These are phyloP conservation scores for Carettochelys insculpta DNA, from an alignment of 2,113 vertebrate genomes.

Conservation along the genomic window DNA sequence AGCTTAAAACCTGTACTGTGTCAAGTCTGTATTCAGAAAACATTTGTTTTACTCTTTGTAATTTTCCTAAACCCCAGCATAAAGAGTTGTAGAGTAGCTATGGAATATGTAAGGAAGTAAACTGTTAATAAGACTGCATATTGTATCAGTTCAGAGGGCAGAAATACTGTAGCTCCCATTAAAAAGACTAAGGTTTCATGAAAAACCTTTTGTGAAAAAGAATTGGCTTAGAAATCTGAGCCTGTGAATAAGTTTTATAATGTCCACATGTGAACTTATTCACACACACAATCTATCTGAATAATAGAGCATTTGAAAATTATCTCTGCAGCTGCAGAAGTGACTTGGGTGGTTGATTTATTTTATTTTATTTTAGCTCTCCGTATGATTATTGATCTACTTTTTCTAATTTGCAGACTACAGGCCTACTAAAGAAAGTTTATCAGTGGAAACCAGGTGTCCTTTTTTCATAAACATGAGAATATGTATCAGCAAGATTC, in stretches of 20 bases:
- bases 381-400: background rate
- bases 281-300: background rate
- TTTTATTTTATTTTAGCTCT: background rate
- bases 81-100: background rate
- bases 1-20: background rate
- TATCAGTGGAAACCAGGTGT: background rate
- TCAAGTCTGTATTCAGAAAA: background rate
- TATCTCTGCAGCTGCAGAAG: background rate
- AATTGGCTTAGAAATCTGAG: constrained; percentile 26
- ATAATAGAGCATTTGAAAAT: background rate
- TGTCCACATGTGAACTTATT: background rate
- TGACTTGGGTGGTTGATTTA: background rate
- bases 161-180: background rate
- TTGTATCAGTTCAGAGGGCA: background rate
- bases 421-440: background rate
- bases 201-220: constrained; percentile 7
- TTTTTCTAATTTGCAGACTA: background rate
- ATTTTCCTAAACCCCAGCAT: background rate
- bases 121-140: background rate
- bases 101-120: background rate
- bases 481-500: background rate
- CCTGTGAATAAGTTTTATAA: constrained; percentile 17
- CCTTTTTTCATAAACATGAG: background rate
- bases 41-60: background rate
- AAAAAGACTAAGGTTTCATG: constrained; percentile 10